phyloP scores from a whole-genome alignment of 1,140 invertebrate genomes.

The Scaptomyza pallida region DNA sequence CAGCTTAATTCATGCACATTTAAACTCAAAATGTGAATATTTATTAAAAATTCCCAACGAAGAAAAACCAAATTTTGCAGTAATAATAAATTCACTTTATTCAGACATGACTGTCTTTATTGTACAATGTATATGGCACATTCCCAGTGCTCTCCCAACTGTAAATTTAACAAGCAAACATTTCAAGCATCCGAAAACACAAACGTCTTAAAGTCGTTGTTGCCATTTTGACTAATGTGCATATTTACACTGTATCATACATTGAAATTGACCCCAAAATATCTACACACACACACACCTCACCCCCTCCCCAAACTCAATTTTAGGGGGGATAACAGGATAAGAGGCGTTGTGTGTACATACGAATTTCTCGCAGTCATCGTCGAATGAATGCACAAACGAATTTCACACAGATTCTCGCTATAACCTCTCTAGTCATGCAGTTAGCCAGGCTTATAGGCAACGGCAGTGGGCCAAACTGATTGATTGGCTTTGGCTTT shows the following conservation, averaged over 20 bases:
- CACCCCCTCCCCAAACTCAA: neutral
- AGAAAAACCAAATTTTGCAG: no score
- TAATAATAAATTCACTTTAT: no score
- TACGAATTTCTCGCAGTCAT: conserved; percentile 21
- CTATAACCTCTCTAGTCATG: no score
- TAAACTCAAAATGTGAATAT: no score
- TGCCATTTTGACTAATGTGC: neutral
- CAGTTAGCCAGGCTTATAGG: neutral
- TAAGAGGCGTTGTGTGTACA: neutral
- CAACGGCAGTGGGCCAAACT: neutral
- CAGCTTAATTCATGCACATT: no score
- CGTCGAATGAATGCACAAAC: conserved; percentile 21
- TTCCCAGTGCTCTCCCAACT: neutral
- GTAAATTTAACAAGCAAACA: conserved; percentile 1
- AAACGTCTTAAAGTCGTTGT: neutral
- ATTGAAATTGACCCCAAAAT: neutral
- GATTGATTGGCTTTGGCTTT: conserved; percentile 40
- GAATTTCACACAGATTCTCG: neutral
- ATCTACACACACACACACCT: no score
- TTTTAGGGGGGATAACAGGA: neutral
- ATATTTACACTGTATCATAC: neutral
- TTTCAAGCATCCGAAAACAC: neutral
- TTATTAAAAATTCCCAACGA: no score
- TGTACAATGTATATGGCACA: no score
- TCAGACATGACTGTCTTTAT: no score